Evolutionary conservation across 2,113 vertebrate species (phyloP).

Genomic region (Papio anubis): DNA sequence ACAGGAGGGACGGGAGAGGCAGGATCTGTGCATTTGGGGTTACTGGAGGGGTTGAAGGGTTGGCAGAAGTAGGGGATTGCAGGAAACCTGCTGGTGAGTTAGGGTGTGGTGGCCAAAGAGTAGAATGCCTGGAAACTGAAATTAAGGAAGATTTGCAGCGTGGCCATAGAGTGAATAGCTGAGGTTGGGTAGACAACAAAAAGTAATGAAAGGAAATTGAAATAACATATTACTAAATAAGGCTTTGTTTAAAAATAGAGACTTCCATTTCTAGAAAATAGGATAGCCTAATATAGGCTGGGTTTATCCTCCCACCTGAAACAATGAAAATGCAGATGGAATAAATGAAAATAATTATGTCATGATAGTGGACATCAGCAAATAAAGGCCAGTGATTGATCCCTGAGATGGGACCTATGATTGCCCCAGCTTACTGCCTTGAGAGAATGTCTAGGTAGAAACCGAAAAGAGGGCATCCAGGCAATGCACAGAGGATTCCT

Average conservation of each 20-base stretch:
- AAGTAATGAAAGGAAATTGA: neutral
- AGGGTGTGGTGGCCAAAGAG: neutral
- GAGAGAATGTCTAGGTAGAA: neutral
- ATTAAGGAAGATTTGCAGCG: neutral
- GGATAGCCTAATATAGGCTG: neutral
- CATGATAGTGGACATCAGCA: neutral
- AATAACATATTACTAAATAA: neutral
- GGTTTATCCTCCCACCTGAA: neutral
- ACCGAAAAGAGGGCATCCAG: neutral
- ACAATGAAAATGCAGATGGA: neutral
- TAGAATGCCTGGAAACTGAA: neutral
- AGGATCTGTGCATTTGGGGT: neutral
- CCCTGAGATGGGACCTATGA: neutral
- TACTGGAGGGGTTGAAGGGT: neutral
- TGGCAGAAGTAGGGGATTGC: too few species aligned
- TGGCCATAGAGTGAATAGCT: neutral
- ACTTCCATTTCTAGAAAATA: neutral
- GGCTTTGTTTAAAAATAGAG: neutral
- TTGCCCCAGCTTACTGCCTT: neutral
- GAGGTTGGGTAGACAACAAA: neutral
- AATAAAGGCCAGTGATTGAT: neutral
- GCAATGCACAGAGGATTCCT: neutral
- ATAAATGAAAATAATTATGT: neutral
- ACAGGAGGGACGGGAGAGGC: rapidly evolving
- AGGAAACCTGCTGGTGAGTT: neutral